Evolutionary conservation across 2,797 vertebrate genomes (phyloP).

Genomic region (Hemibagrus guttatus): DNA sequence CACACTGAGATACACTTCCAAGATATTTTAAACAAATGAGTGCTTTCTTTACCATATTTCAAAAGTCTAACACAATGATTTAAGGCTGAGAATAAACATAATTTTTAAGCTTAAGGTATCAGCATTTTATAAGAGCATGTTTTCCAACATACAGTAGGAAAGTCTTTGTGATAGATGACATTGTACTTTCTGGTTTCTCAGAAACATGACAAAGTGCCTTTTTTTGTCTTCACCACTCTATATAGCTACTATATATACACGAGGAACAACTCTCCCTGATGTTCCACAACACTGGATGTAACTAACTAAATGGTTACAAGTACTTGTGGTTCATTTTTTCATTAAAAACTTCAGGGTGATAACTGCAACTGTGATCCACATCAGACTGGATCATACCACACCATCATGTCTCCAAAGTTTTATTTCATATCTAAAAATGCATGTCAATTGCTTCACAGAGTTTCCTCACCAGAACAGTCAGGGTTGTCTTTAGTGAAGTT

Average conservation of each 20-base stretch:
- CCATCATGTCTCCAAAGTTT: not conserved
- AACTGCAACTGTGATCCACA: too few species aligned
- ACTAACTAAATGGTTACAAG: not conserved
- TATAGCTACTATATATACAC: not conserved
- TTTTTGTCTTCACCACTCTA: not conserved
- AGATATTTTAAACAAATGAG: not conserved
- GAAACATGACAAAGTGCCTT: too few species aligned
- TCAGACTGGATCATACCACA: not conserved
- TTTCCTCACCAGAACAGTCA: not conserved
- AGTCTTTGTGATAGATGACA: not conserved
- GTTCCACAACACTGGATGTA: not conserved
- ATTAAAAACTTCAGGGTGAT: not conserved
- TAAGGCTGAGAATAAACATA: not conserved
- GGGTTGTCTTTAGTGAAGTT: not conserved
- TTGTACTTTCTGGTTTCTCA: too few species aligned
- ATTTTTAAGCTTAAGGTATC: not conserved
- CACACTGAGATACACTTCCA: too few species aligned
- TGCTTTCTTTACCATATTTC: not conserved
- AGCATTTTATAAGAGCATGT: not conserved
- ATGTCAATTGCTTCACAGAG: not conserved
- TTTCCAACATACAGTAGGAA: not conserved
- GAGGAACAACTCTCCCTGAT: not conserved
- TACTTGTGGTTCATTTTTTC: not conserved
- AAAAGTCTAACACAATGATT: not conserved
- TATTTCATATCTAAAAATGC: not conserved